Conservation (phyloP, 2,113 vertebrate genomes). For the Tenebrosternarchus preto region DNA sequence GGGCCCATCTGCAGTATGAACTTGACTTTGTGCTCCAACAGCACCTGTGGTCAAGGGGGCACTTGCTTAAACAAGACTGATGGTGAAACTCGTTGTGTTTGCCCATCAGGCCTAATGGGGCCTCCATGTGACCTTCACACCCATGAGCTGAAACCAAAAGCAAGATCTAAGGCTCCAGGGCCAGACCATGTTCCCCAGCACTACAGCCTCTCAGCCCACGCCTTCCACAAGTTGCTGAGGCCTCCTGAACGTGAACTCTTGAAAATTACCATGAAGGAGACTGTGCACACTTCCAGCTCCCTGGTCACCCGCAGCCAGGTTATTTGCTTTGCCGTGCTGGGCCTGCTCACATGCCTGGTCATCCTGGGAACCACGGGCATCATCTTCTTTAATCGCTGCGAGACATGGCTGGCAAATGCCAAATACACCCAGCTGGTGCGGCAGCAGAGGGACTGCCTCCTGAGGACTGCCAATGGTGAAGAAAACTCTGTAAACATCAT, state of each 20-base stretch:
- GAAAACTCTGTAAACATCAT: conserved; percentile 89
- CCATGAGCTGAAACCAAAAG: conserved; percentile 54
- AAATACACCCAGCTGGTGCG: conserved; percentile 83
- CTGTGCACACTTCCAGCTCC: conserved; percentile 74
- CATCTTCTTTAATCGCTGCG: conserved; percentile 89
- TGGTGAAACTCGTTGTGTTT: conserved; percentile 81
- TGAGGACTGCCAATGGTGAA: conserved; percentile 75
- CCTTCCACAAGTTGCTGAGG: conserved; percentile 78
- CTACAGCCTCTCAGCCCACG: conserved; percentile 75
- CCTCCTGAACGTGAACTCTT: conserved; percentile 79
- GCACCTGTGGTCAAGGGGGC: conserved; percentile 82
- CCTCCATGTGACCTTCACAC: conserved; percentile 71
- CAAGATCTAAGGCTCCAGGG: conserved; percentile 64
- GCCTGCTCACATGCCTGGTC: conserved; percentile 88
- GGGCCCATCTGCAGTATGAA: conserved; percentile 80
- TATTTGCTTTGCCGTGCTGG: conserved; percentile 89
- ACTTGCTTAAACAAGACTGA: conserved; percentile 74
- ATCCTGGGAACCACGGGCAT: conserved; percentile 87
- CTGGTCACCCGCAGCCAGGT: conserved; percentile 88
- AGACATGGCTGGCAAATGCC: conserved; percentile 87
- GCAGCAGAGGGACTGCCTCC: conserved; percentile 84
- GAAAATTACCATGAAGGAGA: conserved; percentile 89
- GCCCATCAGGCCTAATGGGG: conserved; percentile 79
- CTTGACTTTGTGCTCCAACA: conserved; percentile 68
- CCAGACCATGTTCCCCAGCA: conserved; percentile 65